These are phyloP conservation scores for Flexamia atlantica DNA, from an alignment of 2,888 invertebrate genomes.

Conservation along the genomic window DNA sequence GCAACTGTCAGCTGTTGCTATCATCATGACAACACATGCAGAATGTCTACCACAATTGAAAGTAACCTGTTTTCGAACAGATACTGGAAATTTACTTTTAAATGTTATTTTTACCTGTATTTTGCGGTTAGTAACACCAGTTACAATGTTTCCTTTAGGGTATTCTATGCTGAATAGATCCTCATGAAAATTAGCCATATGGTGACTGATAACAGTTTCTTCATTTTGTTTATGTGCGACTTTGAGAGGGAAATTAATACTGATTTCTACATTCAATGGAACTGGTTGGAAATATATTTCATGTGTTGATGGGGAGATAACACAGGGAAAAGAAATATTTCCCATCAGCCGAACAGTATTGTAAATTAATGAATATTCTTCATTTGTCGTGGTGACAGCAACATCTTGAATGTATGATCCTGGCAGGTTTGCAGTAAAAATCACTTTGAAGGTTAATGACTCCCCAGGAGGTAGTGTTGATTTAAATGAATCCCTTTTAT, in stretches of 20 bases:
- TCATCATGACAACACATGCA: constrained; percentile 66
- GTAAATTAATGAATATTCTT: background rate
- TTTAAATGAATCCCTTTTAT: background rate
- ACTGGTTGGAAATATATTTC: constrained; percentile 72
- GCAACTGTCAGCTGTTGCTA: constrained; percentile 72
- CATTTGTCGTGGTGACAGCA: background rate
- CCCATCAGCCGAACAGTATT: background rate
- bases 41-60: background rate
- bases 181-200: background rate
- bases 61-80: constrained; percentile 36
- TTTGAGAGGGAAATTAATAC: constrained; percentile 57
- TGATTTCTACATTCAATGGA: constrained; percentile 70
- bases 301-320: background rate
- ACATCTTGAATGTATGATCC: background rate
- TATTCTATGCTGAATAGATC: constrained; percentile 5
- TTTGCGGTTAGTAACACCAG: background rate
- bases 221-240: background rate
- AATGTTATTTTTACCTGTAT: constrained; percentile 47
- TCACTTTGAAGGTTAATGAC: background rate
- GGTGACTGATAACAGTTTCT: background rate
- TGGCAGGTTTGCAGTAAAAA: background rate
- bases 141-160: constrained; percentile 22
- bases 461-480: background rate
- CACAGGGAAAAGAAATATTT: background rate
- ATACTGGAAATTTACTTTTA: constrained; percentile 5